A percentile compares a stretch with the other conserved stretches of the same genome.
Evolutionary conservation across 2,797 vertebrate genomes (phyloP).

Genomic region (Melanotaenia boesemani): DNA sequence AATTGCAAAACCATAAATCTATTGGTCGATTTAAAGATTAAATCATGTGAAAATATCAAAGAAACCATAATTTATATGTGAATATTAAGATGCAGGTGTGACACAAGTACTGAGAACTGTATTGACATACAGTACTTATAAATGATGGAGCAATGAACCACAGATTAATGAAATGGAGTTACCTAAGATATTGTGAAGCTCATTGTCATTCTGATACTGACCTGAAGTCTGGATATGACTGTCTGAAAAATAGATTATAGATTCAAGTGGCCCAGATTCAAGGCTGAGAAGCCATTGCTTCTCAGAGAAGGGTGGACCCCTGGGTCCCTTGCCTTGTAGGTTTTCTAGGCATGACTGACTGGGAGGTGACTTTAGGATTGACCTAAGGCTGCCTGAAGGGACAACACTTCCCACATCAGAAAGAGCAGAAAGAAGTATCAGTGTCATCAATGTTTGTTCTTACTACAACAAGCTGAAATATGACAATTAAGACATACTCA

Average conservation of each 20-base stretch:
- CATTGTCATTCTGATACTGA: not conserved
- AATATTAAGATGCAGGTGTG: not conserved
- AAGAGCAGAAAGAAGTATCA: not conserved
- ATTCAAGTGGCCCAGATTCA: slow-evolving; percentile 6
- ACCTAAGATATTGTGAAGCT: not conserved
- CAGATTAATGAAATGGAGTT: not conserved
- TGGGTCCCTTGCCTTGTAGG: slow-evolving; percentile 27
- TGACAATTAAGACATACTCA: not conserved
- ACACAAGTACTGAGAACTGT: not conserved
- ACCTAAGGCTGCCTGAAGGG: slow-evolving; percentile 23
- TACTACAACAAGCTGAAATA: not conserved
- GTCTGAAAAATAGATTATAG: not conserved
- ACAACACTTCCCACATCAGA: not conserved
- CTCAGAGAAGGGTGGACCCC: slow-evolving; percentile 20
- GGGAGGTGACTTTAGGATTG: slow-evolving; percentile 27
- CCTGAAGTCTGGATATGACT: not conserved
- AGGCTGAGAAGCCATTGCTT: slow-evolving; percentile 23
- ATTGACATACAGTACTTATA: not conserved
- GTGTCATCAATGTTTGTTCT: too few relatives aligned
- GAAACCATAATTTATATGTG: not conserved
- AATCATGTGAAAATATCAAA: not conserved
- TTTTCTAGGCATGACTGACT: slow-evolving; percentile 39
- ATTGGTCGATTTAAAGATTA: not conserved
- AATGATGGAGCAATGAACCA: not conserved
- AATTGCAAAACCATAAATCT: not conserved